A percentile compares a stretch with the other conserved stretches of the same genome.
phyloP scores from a whole-genome alignment of 2,888 invertebrate genomes.

The Patella depressa region DNA sequence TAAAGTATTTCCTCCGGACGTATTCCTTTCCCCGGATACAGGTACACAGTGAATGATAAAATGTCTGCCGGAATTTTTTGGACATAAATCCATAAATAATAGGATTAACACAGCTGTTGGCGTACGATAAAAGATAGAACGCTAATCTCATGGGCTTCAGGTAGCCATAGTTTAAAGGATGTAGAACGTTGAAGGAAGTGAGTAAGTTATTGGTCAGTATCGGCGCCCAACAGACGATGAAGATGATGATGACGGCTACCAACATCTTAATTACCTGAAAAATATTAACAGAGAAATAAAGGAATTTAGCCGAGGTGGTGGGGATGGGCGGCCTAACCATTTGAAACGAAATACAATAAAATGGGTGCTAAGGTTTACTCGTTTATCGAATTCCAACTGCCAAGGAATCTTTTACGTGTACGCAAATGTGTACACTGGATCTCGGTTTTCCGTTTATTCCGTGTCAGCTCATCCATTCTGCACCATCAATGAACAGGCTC shows the following conservation, averaged over 20 bases:
- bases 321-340: too few relatives aligned
- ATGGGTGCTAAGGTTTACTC: too few relatives aligned
- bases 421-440: too few relatives aligned
- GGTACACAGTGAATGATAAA: constrained; percentile 56
- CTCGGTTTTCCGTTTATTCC: too few relatives aligned
- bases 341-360: too few relatives aligned
- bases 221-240: constrained; percentile 81
- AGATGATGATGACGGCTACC: constrained; percentile 79
- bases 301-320: too few relatives aligned
- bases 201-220: constrained; percentile 78
- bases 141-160: constrained; percentile 77
- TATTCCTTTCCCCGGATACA: constrained; percentile 36
- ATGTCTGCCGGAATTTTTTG: constrained; percentile 77
- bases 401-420: too few relatives aligned
- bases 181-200: constrained; percentile 76
- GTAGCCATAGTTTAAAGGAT: constrained; percentile 73
- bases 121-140: constrained; percentile 80
- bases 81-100: constrained; percentile 84
- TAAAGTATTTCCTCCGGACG: constrained; percentile 8
- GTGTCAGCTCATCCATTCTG: too few relatives aligned
- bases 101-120: constrained; percentile 82
- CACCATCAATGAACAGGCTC: too few relatives aligned
- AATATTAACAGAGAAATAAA: not conserved
- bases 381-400: too few relatives aligned
- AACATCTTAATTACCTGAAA: constrained; percentile 82